Base-by-base conservation (phyloP, 2,888 invertebrate species). In the Seladonia tumulorum region DNA sequence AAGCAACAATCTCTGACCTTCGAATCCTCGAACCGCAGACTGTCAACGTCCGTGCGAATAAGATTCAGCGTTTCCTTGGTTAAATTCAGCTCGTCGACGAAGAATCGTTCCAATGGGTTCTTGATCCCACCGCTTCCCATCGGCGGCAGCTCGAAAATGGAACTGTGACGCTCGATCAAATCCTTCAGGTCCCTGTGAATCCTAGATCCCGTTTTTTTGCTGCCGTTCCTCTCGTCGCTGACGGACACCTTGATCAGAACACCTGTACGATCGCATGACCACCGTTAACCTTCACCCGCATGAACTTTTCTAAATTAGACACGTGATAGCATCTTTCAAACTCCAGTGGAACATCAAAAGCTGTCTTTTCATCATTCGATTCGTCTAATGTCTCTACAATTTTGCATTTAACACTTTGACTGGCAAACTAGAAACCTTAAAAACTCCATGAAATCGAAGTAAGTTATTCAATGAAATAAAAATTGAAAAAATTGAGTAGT, bases 31-130 rank as follows among this genome's bases (percentile, higher is more conserved):
- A 97, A 92, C 35, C 96, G 92, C 42, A 93, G 87, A 14, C 90
- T 90, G 10, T 95, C 95, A 14, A 95, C 87, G 68, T 92, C 92
- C 5, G 92, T 83, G 88, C 94, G 97, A 12, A 98, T 96, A 39
- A 94, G 93, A 92, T 96, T 96, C 14, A 97, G 95, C 70, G 97
- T 94, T 75, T 93, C 94, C n/a, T 96, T 94, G 0, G 96, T 96
- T 86, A 96, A 96, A 83, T 95, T 95, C 82, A 96, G 95, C 93
- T 98, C 98, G 87, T 97, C 96, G 4, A 93, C 90, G 25, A 98
- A 95, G 93, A 97, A 97, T 8, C 96, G 95, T 57, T 96, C 94
- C 8, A 97, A 92, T 0, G 97, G 97, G 66, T 84, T 85, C 7
- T 76, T 71, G 14, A 49, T 71, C 2, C 12, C 57, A 2, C 63